phyloP scores from a whole-genome alignment of 2,113 vertebrate species.

The Electrona antarctica region DNA sequence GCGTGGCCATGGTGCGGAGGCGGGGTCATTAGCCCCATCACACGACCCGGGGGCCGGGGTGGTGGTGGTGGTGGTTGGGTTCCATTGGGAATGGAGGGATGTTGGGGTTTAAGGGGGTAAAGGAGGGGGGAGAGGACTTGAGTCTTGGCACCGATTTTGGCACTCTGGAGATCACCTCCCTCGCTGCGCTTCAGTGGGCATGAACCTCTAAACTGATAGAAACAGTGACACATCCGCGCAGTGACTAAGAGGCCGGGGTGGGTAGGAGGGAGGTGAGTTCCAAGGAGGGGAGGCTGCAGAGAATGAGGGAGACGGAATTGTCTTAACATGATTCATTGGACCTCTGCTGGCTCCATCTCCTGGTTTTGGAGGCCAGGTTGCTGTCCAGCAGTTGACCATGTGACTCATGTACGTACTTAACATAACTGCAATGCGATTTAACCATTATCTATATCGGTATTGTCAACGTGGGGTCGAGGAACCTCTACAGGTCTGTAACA shows the following conservation, averaged over 20 bases:
- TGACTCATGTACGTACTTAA: constrained; percentile 8
- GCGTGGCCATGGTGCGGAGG: constrained; percentile 52
- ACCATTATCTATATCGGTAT: not conserved
- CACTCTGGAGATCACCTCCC: constrained; percentile 62
- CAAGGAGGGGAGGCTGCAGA: constrained; percentile 20
- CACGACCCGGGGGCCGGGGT: constrained; percentile 39
- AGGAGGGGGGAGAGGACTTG: constrained; percentile 38
- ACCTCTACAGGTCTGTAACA: too few relatives aligned
- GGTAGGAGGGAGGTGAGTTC: constrained; percentile 49
- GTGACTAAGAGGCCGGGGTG: constrained; percentile 75
- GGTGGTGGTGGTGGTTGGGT: constrained; percentile 37
- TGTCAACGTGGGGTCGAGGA: not conserved
- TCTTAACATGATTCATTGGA: constrained; percentile 48
- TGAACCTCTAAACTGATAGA: constrained; percentile 77
- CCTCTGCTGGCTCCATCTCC: not conserved
- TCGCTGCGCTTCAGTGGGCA: constrained; percentile 74
- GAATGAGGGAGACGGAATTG: constrained; percentile 40
- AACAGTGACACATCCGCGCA: constrained; percentile 78
- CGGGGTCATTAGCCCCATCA: constrained; percentile 53
- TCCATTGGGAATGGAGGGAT: constrained; percentile 50
- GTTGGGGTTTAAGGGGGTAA: constrained; percentile 34
- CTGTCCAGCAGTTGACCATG: constrained; percentile 16
- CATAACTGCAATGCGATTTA: not conserved
- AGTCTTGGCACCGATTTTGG: constrained; percentile 68
- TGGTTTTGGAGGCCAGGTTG: not conserved